Evolutionary conservation across 2,797 vertebrate species (phyloP).

Genomic region (Neostethus bicornis): DNA sequence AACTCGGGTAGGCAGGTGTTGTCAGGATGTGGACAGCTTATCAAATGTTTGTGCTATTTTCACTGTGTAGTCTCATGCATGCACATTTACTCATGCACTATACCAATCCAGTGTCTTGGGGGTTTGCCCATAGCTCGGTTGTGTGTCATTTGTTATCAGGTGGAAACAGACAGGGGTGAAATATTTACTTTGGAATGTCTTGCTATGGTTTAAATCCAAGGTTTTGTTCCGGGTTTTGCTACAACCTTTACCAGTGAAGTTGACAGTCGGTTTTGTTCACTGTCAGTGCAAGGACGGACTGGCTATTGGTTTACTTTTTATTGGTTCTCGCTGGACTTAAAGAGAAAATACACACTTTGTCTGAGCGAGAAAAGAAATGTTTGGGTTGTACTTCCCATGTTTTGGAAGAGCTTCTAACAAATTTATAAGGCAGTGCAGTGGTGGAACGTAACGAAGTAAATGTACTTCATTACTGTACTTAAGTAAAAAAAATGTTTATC

Average conservation of each 20-base stretch:
- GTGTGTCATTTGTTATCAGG: conserved; percentile 59
- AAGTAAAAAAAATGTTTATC: too few relatives aligned
- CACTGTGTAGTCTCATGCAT: conserved; percentile 8
- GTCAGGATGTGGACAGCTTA: conserved; percentile 64
- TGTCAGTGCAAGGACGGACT: background rate
- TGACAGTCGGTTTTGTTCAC: conserved; percentile 1
- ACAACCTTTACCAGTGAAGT: conserved; percentile 16
- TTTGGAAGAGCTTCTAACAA: background rate
- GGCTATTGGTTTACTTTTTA: background rate
- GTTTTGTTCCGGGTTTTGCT: conserved; percentile 27
- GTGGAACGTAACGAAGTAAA: too few relatives aligned
- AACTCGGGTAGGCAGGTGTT: conserved; percentile 66
- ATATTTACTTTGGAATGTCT: conserved; percentile 50
- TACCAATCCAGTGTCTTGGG: conserved; percentile 34
- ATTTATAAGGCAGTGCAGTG: background rate
- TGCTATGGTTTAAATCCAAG: conserved; percentile 37
- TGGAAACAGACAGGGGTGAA: conserved; percentile 45
- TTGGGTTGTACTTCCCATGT: background rate
- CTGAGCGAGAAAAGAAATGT: background rate
- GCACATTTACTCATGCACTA: conserved; percentile 16
- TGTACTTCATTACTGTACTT: too few relatives aligned
- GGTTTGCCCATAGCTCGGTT: conserved; percentile 37
- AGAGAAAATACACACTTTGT: background rate
- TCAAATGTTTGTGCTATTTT: conserved; percentile 59
- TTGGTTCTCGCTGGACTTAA: background rate